These are phyloP conservation scores for Mesocricetus auratus DNA, from an alignment of 2,113 vertebrate genomes.

Conservation along the genomic window DNA sequence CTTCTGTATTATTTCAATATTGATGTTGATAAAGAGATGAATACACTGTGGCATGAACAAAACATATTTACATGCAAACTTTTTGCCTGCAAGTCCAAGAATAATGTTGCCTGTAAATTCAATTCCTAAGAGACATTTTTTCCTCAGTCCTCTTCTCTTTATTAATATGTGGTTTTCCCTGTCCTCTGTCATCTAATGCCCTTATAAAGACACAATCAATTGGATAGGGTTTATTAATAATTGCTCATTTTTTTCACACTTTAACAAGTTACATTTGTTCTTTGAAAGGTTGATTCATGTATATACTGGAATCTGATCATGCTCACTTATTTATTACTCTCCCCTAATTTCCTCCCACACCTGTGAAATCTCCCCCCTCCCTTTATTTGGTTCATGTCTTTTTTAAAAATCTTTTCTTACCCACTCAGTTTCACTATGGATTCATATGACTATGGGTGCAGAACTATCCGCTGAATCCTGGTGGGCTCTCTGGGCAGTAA, in stretches of 20 bases:
- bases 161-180: background rate
- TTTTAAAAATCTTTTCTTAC: background rate
- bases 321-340: too few relatives aligned
- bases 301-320: background rate
- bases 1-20: background rate
- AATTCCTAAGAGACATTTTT: background rate
- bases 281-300: background rate
- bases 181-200: background rate
- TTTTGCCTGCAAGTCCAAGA: background rate
- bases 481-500: background rate
- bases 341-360: background rate
- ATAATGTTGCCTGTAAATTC: too few relatives aligned
- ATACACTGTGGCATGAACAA: background rate
- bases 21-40: background rate
- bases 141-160: background rate
- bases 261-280: background rate
- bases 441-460: background rate
- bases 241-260: background rate
- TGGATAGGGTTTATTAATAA: background rate
- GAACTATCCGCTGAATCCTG: background rate
- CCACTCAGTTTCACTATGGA: background rate
- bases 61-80: background rate
- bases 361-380: accelerated
- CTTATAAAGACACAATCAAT: background rate
- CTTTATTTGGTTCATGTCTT: background rate